These are phyloP conservation scores for Mimachlamys varia DNA, from an alignment of 2,888 invertebrate genomes.

Conservation along the genomic window DNA sequence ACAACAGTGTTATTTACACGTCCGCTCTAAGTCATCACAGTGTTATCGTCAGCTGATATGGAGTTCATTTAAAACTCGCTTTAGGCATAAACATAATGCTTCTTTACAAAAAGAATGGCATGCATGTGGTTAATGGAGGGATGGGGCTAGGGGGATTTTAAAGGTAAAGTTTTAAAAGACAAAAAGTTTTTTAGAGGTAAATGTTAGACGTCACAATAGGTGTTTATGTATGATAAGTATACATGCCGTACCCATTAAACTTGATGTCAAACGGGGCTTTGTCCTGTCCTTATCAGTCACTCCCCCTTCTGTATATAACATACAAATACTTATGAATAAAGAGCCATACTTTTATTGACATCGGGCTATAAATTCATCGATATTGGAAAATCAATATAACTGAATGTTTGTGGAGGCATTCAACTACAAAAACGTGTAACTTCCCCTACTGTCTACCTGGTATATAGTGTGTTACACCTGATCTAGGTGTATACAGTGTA, in stretches of 20 bases:
- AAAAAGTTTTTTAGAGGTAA: neutral
- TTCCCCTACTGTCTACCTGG: no score
- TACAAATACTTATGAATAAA: neutral
- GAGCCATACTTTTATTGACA: neutral
- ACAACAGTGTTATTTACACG: neutral
- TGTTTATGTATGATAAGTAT: neutral
- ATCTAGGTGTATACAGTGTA: neutral
- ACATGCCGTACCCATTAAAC: conserved; percentile 1
- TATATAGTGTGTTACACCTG: neutral
- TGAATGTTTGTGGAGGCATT: neutral
- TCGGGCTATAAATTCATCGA: neutral
- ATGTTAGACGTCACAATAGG: neutral
- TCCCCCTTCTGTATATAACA: neutral
- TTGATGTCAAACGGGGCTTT: neutral
- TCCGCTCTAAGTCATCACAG: neutral
- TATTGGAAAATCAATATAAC: neutral
- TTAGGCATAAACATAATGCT: neutral
- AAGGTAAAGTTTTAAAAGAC: no score
- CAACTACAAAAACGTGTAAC: neutral
- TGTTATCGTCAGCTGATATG: neutral
- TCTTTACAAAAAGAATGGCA: neutral
- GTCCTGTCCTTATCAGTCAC: neutral
- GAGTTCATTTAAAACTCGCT: neutral
- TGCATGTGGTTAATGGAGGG: neutral
- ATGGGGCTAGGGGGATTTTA: neutral